Conservation (phyloP, 1,140 invertebrate species). For the Kradibia gibbosae region DNA sequence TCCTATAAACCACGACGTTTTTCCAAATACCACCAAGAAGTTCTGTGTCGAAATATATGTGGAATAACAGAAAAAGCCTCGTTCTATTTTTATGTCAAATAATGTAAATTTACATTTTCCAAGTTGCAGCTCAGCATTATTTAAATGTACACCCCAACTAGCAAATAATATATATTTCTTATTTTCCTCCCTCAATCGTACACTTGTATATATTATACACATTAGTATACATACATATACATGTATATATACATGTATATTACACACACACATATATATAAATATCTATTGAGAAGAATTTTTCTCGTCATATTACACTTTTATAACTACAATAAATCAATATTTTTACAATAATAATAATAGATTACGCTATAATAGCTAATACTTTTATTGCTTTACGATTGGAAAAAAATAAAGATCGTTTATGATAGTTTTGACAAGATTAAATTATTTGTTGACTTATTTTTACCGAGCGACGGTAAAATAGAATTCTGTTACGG, state of each 20-base stretch:
- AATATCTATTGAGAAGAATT: neutral
- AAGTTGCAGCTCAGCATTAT: neutral
- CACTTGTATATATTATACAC: neutral
- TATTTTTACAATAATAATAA: neutral
- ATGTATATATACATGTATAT: neutral
- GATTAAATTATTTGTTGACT: neutral
- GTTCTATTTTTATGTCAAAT: constrained; percentile 43
- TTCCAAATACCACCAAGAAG: constrained; percentile 18
- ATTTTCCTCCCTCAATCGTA: constrained; percentile 13
- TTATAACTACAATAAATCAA: neutral
- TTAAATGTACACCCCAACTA: constrained; percentile 11
- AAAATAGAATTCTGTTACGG: neutral
- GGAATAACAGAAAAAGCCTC: neutral
- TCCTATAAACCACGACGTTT: constrained; percentile 33
- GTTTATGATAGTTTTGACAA: neutral
- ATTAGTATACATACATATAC: neutral
- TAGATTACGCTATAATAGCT: neutral
- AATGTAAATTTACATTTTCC: constrained; percentile 42
- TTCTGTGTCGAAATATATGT: constrained; percentile 21
- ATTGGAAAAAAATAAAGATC: neutral
- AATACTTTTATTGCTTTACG: neutral
- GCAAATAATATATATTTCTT: constrained; percentile 17
- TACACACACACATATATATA: neutral
- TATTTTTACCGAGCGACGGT: neutral
- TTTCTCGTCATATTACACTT: neutral